Evolutionary conservation across 2,888 invertebrate genomes (phyloP).

Genomic region (Norana najaformis): DNA sequence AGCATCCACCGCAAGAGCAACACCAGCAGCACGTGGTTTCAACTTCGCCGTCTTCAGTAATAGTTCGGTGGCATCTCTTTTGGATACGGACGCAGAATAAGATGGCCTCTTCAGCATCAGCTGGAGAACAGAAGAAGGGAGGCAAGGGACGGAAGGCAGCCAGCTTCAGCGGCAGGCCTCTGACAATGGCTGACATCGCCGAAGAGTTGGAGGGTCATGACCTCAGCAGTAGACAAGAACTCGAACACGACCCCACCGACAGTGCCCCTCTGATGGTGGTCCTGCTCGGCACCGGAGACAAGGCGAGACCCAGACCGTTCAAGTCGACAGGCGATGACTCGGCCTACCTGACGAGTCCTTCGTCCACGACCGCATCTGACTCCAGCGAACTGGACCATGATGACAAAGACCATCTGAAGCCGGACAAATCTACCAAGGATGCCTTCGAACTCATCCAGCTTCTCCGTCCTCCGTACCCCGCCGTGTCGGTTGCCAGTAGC

Average conservation of each 20-base stretch:
- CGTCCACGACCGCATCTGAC: not conserved
- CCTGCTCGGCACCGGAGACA: not conserved
- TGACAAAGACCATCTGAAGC: not conserved
- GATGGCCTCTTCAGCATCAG: not conserved
- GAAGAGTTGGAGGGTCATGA: not conserved
- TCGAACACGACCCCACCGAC: not conserved
- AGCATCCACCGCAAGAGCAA: not conserved
- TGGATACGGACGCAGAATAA: not conserved
- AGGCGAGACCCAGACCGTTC: not conserved
- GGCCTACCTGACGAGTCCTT: not conserved
- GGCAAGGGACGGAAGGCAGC: not conserved
- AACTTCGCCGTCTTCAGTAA: too few species aligned
- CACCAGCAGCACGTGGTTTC: too few species aligned
- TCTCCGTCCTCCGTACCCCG: not conserved
- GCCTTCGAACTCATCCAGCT: not conserved
- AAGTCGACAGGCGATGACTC: not conserved
- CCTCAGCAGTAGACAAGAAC: not conserved
- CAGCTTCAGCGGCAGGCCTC: constrained; percentile 24
- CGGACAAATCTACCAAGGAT: not conserved
- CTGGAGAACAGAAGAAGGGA: not conserved
- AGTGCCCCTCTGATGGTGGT: not conserved
- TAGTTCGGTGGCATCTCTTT: not conserved
- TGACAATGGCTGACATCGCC: not conserved
- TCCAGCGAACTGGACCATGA: not conserved
- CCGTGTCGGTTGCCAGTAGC: constrained; percentile 7